Evolutionary conservation across 2,797 vertebrate species (phyloP), one percentile per base, ranked within the genome.

Genomic region (Myotis planiceps): DNA sequence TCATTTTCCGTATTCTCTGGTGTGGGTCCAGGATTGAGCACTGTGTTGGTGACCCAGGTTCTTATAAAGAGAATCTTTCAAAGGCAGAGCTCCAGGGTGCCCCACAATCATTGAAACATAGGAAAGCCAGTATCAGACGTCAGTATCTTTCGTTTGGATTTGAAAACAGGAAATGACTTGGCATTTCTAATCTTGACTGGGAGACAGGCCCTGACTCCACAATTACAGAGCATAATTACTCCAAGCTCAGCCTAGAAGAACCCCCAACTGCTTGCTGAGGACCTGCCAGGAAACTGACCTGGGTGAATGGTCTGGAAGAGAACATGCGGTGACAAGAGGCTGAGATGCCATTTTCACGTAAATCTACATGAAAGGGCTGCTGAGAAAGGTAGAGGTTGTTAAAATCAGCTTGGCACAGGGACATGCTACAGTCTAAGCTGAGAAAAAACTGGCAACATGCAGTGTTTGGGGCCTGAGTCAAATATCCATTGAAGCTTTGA

Each of bases 131-230:
- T 97, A 97, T 98, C 97, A 98, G 96, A 97, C 97, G 95, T 96
- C 98, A 97, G 96, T 96, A 97, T 98, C 98, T 98, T 97, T 98
- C 97, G 63, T 98, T 97, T 93, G 88, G 97, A 95, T 98, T 98
- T 97, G 97, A 97, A 98, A 98, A 98, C 98, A 98, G 98, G 98
- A 98, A 98, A 98, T 98, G 66, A 98, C 97, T 98, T 98, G 98
- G 98, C 98, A 97, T 98, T 98, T 98, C 97, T 98, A 92, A 92
- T 98, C 97, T 95, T 49, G 79, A 66, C 96, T 98, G 98, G 97
- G 98, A 98, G 98, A 98, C 98, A 96, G 94, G 97, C 98, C 97
- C 97, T 18, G 53, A 98, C 98, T 98, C 96, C 90, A 93, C 96
- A 97, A 95, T 96, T 3, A 58, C 3, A 34, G 81, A 96, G 95